Conservation (phyloP, 2,888 invertebrate species). For the Sthenelais limicola region DNA sequence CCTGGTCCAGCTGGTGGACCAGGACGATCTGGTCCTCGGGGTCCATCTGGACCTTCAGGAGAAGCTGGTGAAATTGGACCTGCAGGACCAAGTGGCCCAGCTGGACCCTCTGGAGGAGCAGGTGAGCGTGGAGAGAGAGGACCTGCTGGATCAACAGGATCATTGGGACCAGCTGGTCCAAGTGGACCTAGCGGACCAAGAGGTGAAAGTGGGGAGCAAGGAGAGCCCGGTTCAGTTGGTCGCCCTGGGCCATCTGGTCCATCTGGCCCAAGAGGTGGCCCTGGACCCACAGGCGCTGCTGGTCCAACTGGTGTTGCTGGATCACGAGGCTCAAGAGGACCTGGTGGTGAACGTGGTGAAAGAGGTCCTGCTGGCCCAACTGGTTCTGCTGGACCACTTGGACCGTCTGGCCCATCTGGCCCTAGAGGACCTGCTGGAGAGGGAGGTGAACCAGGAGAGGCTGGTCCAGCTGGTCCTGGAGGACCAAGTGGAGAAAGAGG, state of each 20-base stretch:
- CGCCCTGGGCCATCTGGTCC: constrained; percentile 45
- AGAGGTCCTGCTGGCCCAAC: constrained; percentile 38
- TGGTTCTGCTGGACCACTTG: constrained; percentile 53
- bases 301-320: constrained; percentile 43
- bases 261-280: constrained; percentile 46
- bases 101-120: constrained; percentile 22
- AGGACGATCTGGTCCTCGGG: constrained; percentile 39
- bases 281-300: constrained; percentile 41
- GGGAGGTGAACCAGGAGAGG: constrained; percentile 21
- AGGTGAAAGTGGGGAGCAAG: constrained; percentile 76
- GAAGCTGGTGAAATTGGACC: constrained; percentile 7
- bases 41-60: constrained; percentile 19
- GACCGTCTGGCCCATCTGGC: constrained; percentile 43
- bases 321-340: constrained; percentile 38
- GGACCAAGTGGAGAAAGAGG: constrained; percentile 42
- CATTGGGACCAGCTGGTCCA: background rate
- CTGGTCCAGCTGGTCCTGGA: constrained; percentile 39
- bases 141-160: constrained; percentile 5
- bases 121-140: constrained; percentile 32
- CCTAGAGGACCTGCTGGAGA: constrained; percentile 32
- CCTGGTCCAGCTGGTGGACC: constrained; percentile 46
- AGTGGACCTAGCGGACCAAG: constrained; percentile 28
- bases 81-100: constrained; percentile 10
- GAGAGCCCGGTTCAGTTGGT: constrained; percentile 61
- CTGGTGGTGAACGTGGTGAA: constrained; percentile 46